phyloP scores from a whole-genome alignment of 2,113 vertebrate species.

The Alligator sinensis region DNA sequence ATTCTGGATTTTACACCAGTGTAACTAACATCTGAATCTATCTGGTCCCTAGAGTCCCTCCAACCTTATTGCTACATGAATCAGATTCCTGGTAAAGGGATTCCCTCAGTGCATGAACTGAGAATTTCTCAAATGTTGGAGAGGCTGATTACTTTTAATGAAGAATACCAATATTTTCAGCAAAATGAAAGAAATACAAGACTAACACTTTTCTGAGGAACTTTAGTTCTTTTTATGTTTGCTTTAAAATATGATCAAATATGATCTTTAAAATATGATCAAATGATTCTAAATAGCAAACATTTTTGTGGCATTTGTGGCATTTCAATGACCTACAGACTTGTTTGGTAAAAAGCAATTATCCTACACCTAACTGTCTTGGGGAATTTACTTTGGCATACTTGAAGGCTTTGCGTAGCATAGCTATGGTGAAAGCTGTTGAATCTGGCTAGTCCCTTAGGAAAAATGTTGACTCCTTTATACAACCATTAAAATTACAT shows the following conservation, averaged over 20 bases:
- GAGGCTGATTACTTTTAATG: background rate
- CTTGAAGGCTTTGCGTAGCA: conserved; percentile 13
- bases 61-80: background rate
- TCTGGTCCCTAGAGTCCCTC: background rate
- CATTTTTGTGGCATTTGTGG: conserved; percentile 50
- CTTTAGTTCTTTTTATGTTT: background rate
- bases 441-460: conserved; percentile 72
- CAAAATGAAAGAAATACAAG: background rate
- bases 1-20: background rate
- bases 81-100: conserved; percentile 27
- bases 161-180: background rate
- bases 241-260: background rate
- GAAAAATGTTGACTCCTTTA: conserved; percentile 80
- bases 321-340: conserved; percentile 30
- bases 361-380: conserved; percentile 54
- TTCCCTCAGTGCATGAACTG: background rate
- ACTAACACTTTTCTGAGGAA: conserved; percentile 23
- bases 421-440: conserved; percentile 63
- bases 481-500: conserved; percentile 79
- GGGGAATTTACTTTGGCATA: conserved; percentile 66
- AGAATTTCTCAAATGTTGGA: background rate
- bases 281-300: conserved; percentile 36
- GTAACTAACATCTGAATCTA: background rate
- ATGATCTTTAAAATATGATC: background rate
- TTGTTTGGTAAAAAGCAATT: conserved; percentile 37